A percentile compares a stretch with the other conserved stretches of the same genome.
phyloP scores from a whole-genome alignment of 2,113 vertebrate species.

The Circaetus cinerascens region DNA sequence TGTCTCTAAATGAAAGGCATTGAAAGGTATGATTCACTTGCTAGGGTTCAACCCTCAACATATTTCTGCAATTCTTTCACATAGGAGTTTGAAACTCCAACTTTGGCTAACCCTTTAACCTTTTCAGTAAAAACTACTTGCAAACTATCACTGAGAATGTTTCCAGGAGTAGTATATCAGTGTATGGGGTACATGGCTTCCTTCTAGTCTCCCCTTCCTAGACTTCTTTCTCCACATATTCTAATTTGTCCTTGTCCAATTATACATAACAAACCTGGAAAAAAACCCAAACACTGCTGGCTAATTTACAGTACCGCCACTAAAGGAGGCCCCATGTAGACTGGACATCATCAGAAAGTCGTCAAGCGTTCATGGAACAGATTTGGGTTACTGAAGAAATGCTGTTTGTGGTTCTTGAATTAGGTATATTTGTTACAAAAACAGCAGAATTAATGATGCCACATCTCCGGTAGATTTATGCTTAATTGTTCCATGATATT shows the following conservation, averaged over 20 bases:
- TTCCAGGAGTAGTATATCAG: background rate
- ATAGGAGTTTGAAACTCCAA: background rate
- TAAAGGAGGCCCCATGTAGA: background rate
- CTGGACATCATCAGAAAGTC: background rate
- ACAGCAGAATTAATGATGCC: background rate
- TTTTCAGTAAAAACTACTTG: background rate
- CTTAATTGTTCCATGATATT: background rate
- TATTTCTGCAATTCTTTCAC: background rate
- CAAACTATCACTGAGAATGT: background rate
- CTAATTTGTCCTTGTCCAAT: background rate
- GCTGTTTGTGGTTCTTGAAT: background rate
- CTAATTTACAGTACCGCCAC: background rate
- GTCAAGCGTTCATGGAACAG: background rate
- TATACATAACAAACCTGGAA: background rate
- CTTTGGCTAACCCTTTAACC: background rate
- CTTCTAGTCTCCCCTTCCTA: background rate
- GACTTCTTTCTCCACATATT: background rate
- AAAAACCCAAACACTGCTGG: background rate
- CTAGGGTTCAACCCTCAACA: background rate
- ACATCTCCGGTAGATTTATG: background rate
- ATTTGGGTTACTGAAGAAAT: background rate
- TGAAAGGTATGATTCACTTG: background rate
- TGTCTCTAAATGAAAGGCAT: background rate
- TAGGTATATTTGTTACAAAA: background rate
- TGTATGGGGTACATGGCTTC: background rate